phyloP scores from a whole-genome alignment of 2,113 vertebrate species.

The Heloderma charlesbogerti region DNA sequence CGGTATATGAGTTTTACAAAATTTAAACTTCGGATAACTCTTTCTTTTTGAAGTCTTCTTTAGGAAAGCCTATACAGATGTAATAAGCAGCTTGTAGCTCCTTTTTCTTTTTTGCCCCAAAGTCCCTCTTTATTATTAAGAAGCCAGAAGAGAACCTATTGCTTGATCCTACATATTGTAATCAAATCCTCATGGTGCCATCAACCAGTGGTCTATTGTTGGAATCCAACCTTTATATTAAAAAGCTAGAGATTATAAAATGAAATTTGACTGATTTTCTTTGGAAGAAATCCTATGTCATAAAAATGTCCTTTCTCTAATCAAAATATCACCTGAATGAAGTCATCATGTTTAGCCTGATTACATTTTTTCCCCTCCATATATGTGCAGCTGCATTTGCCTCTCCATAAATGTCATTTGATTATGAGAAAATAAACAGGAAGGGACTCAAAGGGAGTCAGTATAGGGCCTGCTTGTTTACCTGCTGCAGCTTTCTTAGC shows the following conservation, averaged over 20 bases:
- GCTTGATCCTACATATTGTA: slow-evolving; percentile 30
- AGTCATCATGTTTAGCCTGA: slow-evolving; percentile 87
- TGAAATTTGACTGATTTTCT: slow-evolving; percentile 73
- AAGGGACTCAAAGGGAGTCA: slow-evolving; percentile 90
- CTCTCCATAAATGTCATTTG: slow-evolving; percentile 96
- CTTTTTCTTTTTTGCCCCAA: neutral
- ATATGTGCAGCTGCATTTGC: slow-evolving; percentile 88
- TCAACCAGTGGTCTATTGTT: slow-evolving; percentile 58
- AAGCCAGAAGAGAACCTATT: slow-evolving; percentile 39
- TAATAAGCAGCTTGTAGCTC: slow-evolving; percentile 43
- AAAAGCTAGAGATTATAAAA: slow-evolving; percentile 69
- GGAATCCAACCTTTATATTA: slow-evolving; percentile 65
- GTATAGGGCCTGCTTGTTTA: slow-evolving; percentile 94
- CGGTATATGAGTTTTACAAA: slow-evolving; percentile 54
- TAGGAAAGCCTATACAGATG: slow-evolving; percentile 38
- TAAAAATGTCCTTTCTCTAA: slow-evolving; percentile 83
- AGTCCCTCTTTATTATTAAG: slow-evolving; percentile 33
- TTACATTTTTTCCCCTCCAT: slow-evolving; percentile 83
- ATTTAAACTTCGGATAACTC: slow-evolving; percentile 60
- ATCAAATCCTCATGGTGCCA: slow-evolving; percentile 50
- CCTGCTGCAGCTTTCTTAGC: slow-evolving; percentile 92
- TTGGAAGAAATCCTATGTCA: slow-evolving; percentile 75
- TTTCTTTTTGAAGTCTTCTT: slow-evolving; percentile 52
- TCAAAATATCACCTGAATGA: slow-evolving; percentile 88
- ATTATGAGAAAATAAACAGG: slow-evolving; percentile 96